These are phyloP conservation scores for Cyclargus thomasi DNA, from an alignment of 1,140 invertebrate genomes.

Conservation along the genomic window DNA sequence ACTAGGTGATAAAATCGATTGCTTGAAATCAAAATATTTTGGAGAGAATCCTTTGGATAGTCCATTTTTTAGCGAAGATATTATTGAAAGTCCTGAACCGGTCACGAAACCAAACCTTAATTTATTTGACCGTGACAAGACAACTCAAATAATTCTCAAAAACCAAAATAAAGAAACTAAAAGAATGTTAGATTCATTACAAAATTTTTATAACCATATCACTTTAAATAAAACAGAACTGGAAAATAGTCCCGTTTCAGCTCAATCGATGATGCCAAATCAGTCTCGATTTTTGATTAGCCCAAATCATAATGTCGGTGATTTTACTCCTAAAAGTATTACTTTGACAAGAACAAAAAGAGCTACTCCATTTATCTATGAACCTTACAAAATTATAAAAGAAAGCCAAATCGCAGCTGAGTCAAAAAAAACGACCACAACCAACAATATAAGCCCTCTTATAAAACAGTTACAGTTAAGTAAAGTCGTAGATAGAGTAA, in stretches of 20 bases:
- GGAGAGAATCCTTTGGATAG: conserved; percentile 83
- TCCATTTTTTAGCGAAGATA: conserved; percentile 81
- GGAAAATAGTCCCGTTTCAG: not conserved
- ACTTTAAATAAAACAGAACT: not conserved
- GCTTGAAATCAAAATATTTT: conserved; percentile 84
- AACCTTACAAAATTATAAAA: conserved; percentile 70
- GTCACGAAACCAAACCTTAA: conserved; percentile 33
- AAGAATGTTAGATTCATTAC: not conserved
- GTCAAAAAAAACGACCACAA: conserved; percentile 59
- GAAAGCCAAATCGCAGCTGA: conserved; percentile 51
- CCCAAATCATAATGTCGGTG: not conserved
- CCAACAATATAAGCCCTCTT: conserved; percentile 61
- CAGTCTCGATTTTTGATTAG: not conserved
- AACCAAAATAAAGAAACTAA: conserved; percentile 25
- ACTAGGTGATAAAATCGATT: conserved; percentile 84
- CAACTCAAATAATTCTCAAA: conserved; percentile 20
- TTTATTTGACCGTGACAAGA: conserved; percentile 19
- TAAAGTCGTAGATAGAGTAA: conserved; percentile 52
- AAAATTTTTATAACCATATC: conserved; percentile 22
- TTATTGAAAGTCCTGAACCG: conserved; percentile 57
- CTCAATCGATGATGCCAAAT: not conserved
- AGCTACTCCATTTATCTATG: conserved; percentile 61
- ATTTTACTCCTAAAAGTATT: not conserved
- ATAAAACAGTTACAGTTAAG: conserved; percentile 63
- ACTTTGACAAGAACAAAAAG: conserved; percentile 42